These are phyloP conservation scores for Drosophila santomea DNA, from an alignment of 1,140 invertebrate species.

Conservation along the genomic window DNA sequence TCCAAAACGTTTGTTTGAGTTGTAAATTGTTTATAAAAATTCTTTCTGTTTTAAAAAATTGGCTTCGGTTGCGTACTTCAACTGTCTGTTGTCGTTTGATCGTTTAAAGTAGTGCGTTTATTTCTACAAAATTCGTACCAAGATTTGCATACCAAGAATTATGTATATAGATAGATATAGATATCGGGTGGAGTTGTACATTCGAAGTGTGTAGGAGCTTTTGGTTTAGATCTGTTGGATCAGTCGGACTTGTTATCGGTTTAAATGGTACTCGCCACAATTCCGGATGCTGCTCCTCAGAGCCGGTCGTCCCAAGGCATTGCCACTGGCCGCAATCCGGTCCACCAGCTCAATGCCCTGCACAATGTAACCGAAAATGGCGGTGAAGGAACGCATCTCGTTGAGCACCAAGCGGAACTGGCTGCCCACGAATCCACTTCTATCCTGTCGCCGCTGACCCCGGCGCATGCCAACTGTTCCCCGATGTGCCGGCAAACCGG, in stretches of 20 bases:
- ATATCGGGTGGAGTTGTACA: slow-evolving; percentile 7
- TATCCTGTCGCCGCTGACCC: slow-evolving; percentile 92
- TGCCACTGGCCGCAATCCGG: slow-evolving; percentile 91
- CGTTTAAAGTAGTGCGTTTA: not conserved
- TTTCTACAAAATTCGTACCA: slow-evolving; percentile 16
- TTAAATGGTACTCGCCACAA: slow-evolving; percentile 89
- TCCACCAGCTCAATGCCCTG: slow-evolving; percentile 93
- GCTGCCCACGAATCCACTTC: slow-evolving; percentile 92
- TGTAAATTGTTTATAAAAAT: slow-evolving; percentile 55
- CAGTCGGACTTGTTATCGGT: not conserved
- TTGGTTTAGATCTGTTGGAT: not conserved
- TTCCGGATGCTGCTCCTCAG: slow-evolving; percentile 90
- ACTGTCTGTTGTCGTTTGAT: not conserved
- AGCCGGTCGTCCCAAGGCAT: slow-evolving; percentile 91
- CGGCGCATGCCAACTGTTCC: slow-evolving; percentile 93
- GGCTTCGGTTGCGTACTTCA: not conserved
- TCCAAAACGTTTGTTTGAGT: slow-evolving; percentile 39
- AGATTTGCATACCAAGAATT: not conserved
- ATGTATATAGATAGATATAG: not conserved
- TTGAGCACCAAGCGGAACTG: slow-evolving; percentile 93
- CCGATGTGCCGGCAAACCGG: slow-evolving; percentile 90
- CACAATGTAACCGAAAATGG: slow-evolving; percentile 92
- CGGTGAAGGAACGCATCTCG: slow-evolving; percentile 92
- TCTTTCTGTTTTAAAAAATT: slow-evolving; percentile 13
- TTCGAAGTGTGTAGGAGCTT: not conserved